Percentiles rank a stretch among this genome's conserved stretches.
These are phyloP conservation scores for Empidonax alnorum DNA, from an alignment of 2,113 vertebrate species.

Conservation along the genomic window DNA sequence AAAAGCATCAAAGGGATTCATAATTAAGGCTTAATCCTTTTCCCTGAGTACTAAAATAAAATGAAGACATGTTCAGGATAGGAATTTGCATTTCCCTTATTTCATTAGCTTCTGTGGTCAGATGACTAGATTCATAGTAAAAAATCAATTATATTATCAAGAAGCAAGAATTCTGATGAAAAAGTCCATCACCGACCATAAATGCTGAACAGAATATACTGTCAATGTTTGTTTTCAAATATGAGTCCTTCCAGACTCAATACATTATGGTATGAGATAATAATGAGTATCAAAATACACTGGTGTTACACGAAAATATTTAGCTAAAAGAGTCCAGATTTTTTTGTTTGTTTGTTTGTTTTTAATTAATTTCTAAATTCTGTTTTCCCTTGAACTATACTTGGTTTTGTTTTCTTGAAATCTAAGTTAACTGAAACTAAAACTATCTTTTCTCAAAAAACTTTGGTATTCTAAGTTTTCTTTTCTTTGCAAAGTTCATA, in stretches of 20 bases:
- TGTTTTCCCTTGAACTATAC: neutral
- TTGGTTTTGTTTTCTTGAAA: neutral
- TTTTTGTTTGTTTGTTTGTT: neutral
- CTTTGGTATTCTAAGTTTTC: neutral
- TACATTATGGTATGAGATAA: neutral
- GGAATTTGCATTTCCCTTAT: neutral
- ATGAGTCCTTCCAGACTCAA: neutral
- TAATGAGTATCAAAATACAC: neutral
- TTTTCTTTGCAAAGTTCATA: neutral
- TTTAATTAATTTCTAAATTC: neutral
- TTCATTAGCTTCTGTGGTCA: neutral
- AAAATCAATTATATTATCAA: neutral
- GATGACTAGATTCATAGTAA: neutral
- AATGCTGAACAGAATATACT: neutral
- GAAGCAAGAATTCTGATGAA: neutral
- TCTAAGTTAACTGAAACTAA: neutral
- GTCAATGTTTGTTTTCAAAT: neutral
- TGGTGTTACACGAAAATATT: neutral
- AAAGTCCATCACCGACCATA: neutral
- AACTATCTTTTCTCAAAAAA: neutral
- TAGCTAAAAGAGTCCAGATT: neutral
- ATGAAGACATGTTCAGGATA: neutral
- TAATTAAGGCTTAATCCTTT: conserved; percentile 22
- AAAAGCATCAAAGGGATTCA: neutral
- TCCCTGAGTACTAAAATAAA: neutral